A percentile compares a stretch with the other conserved stretches of the same genome.
Evolutionary conservation across 2,113 vertebrate species (phyloP).

Genomic region (Pardalotus punctatus): DNA sequence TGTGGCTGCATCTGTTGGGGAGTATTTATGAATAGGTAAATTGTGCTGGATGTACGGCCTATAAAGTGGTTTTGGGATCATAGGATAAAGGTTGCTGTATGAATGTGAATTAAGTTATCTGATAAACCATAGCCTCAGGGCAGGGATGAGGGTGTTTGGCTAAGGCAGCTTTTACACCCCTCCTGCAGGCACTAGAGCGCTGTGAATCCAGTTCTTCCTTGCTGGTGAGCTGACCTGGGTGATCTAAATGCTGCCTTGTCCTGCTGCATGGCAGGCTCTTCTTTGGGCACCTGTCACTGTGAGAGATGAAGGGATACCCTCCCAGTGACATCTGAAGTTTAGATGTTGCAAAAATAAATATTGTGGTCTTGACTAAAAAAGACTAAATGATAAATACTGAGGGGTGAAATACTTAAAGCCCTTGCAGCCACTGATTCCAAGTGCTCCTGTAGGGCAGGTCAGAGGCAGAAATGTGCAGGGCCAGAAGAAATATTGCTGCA

Average conservation of each 20-base stretch:
- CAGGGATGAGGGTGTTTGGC: background rate
- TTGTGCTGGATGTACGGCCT: background rate
- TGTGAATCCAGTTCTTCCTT: background rate
- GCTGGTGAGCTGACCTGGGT: background rate
- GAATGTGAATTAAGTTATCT: background rate
- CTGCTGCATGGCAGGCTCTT: background rate
- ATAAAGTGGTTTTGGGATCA: background rate
- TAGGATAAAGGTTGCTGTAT: background rate
- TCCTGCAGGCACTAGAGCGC: background rate
- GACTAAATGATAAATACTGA: background rate
- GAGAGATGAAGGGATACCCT: background rate
- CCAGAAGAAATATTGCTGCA: background rate
- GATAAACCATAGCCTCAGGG: background rate
- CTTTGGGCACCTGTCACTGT: background rate
- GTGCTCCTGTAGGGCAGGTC: background rate
- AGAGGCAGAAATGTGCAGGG: background rate
- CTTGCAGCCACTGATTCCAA: background rate
- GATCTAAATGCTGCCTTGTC: background rate
- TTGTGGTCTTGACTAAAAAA: background rate
- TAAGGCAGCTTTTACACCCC: background rate
- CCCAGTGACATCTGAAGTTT: background rate
- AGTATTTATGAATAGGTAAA: background rate
- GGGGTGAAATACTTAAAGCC: background rate
- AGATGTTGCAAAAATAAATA: background rate
- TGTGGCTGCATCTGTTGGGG: background rate